These are phyloP conservation scores for Caenorhabditis panamensis DNA, from an alignment of 2,888 invertebrate genomes.

Conservation along the genomic window DNA sequence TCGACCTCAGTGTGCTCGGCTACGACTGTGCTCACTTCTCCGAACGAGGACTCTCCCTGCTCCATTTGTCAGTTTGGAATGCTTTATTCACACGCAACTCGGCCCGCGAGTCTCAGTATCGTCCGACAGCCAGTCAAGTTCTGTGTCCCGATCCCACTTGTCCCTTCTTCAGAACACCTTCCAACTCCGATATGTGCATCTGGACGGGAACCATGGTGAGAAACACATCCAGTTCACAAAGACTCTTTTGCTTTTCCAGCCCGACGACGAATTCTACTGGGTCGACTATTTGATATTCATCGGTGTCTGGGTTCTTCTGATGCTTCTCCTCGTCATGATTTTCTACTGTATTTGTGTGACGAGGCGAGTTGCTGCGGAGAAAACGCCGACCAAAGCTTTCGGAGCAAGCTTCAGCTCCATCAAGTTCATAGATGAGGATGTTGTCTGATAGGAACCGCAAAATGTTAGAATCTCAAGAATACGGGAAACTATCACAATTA, in stretches of 20 bases:
- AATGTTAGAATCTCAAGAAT: slow-evolving; percentile 36
- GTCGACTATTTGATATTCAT: slow-evolving; percentile 43
- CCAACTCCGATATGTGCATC: slow-evolving; percentile 70
- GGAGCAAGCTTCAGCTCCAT: slow-evolving; percentile 73
- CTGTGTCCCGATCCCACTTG: slow-evolving; percentile 71
- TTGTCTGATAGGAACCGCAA: slow-evolving; percentile 39
- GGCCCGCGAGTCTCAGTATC: slow-evolving; percentile 58
- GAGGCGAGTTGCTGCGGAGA: slow-evolving; percentile 53
- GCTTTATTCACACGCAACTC: slow-evolving; percentile 65
- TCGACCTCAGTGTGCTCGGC: slow-evolving; percentile 69
- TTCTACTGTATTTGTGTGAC: slow-evolving; percentile 61
- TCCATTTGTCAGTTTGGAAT: slow-evolving; percentile 69
- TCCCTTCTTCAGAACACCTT: slow-evolving; percentile 70
- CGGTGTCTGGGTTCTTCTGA: slow-evolving; percentile 47
- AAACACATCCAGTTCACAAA: not conserved
- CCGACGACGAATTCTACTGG: slow-evolving; percentile 46
- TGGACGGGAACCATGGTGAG: slow-evolving; percentile 64
- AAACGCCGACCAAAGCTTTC: slow-evolving; percentile 66
- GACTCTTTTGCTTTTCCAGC: slow-evolving; percentile 28
- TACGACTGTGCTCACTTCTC: slow-evolving; percentile 75
- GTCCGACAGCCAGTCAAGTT: slow-evolving; percentile 52
- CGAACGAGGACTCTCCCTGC: slow-evolving; percentile 69
- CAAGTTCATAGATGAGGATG: slow-evolving; percentile 73
- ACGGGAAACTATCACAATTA: slow-evolving; percentile 31
- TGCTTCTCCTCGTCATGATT: slow-evolving; percentile 57